Percentiles rank a stretch among this genome's conserved stretches.
phyloP scores from a whole-genome alignment of 2,888 invertebrate genomes.

The Clostera curtula region DNA sequence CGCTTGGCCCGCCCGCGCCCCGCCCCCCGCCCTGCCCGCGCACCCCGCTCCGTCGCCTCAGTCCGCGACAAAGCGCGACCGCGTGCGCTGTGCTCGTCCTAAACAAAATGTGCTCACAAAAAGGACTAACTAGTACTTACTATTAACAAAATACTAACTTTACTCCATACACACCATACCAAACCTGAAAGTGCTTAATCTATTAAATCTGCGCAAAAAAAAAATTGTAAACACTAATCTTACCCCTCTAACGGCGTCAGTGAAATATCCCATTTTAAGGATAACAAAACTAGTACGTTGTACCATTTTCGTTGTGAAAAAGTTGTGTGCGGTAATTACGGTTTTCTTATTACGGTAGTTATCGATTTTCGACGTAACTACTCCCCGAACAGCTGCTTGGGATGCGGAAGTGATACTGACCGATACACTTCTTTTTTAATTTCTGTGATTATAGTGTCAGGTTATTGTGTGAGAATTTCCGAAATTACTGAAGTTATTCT shows the following conservation, averaged over 20 bases:
- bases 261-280: constrained; percentile 29
- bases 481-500: too few relatives aligned
- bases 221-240: constrained; percentile 16
- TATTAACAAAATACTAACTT: constrained; percentile 40
- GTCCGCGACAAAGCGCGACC: constrained; percentile 57
- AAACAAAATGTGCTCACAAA: constrained; percentile 32
- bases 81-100: constrained; percentile 36
- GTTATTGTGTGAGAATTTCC: too few relatives aligned
- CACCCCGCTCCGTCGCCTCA: constrained; percentile 34
- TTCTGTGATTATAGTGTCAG: too few relatives aligned
- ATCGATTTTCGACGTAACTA: constrained; percentile 59
- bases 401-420: constrained; percentile 39
- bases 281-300: constrained; percentile 41
- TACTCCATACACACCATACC: constrained; percentile 15
- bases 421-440: constrained; percentile 9
- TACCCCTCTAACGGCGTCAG: constrained; percentile 23
- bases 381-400: constrained; percentile 63
- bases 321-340: constrained; percentile 40
- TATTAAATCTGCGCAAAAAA: too few relatives aligned
- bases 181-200: constrained; percentile 22
- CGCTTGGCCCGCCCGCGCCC: constrained; percentile 49
- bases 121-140: constrained; percentile 28
- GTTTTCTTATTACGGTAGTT: constrained; percentile 42
- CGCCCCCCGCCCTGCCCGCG: constrained; percentile 45
- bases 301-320: constrained; percentile 42